Conservation (phyloP, 2,113 vertebrate genomes). For the Notechis scutatus region DNA sequence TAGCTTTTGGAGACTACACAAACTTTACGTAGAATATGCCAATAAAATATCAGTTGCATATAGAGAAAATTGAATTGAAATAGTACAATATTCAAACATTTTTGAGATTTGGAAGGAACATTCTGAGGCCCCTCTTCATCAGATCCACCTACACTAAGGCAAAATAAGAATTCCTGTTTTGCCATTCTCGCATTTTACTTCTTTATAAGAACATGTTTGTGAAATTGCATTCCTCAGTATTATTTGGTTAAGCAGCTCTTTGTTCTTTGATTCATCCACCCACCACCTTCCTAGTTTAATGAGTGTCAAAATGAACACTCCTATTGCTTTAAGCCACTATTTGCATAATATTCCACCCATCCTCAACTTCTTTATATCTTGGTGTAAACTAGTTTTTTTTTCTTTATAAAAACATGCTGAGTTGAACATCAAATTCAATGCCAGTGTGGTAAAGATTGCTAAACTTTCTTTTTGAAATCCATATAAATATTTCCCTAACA, state of each 20-base stretch:
- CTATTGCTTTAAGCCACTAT: conserved; percentile 47
- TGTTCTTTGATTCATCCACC: conserved; percentile 66
- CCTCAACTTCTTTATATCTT: conserved; percentile 39
- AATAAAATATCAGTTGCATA: not conserved
- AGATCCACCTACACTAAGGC: not conserved
- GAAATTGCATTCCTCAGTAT: conserved; percentile 39
- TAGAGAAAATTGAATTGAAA: not conserved
- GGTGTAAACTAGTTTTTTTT: conserved; percentile 20
- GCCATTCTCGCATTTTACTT: not conserved
- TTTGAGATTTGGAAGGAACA: not conserved
- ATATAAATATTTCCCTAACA: conserved; percentile 18
- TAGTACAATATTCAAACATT: not conserved
- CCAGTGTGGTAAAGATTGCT: not conserved
- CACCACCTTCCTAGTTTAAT: conserved; percentile 65
- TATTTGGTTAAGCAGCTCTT: conserved; percentile 50
- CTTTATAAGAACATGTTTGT: not conserved
- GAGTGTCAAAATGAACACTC: conserved; percentile 47
- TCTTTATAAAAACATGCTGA: conserved; percentile 47
- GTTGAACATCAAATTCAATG: conserved; percentile 44
- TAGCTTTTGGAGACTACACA: not conserved
- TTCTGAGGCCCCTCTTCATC: not conserved
- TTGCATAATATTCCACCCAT: conserved; percentile 46
- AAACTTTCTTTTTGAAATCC: not conserved
- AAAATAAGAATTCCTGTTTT: not conserved
- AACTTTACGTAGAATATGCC: not conserved